Percentiles rank a stretch among this genome's conserved stretches.
phyloP scores from a whole-genome alignment of 2,888 invertebrate genomes.

The Ceraclea dissimilis region DNA sequence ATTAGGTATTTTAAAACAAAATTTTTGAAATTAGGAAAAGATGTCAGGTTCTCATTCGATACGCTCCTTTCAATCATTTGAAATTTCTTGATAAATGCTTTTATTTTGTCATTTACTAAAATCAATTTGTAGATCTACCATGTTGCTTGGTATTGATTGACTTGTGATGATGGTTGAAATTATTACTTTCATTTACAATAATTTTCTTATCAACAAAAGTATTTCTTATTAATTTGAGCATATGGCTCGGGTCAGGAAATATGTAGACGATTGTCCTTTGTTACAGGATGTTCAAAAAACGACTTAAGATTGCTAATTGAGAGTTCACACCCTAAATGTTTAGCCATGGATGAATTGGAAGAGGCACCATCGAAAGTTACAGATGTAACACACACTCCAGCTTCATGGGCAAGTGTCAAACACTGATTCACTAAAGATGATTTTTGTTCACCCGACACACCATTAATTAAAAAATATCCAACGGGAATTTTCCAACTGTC shows the following conservation, averaged over 20 bases:
- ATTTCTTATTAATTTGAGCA: conserved; percentile 18
- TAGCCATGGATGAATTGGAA: conserved; percentile 12
- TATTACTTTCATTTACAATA: neutral
- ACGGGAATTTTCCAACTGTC: conserved; percentile 29
- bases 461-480: conserved; percentile 28
- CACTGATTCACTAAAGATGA: conserved; percentile 23
- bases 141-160: too few relatives aligned
- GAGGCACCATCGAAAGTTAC: conserved; percentile 24
- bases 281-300: conserved; percentile 24
- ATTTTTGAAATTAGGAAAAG: too few relatives aligned
- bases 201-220: conserved; percentile 14
- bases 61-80: too few relatives aligned
- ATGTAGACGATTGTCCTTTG: conserved; percentile 3
- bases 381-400: conserved; percentile 19
- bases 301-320: conserved; percentile 23
- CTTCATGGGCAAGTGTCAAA: conserved; percentile 25
- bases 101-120: too few relatives aligned
- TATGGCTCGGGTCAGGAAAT: conserved; percentile 16
- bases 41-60: too few relatives aligned
- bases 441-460: conserved; percentile 26
- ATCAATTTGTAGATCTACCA: too few relatives aligned
- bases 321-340: conserved; percentile 26
- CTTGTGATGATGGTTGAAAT: too few relatives aligned
- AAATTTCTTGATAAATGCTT: too few relatives aligned
- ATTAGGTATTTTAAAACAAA: too few relatives aligned